Conservation (phyloP, 2,888 invertebrate genomes). For the Lapara coniferarum region DNA sequence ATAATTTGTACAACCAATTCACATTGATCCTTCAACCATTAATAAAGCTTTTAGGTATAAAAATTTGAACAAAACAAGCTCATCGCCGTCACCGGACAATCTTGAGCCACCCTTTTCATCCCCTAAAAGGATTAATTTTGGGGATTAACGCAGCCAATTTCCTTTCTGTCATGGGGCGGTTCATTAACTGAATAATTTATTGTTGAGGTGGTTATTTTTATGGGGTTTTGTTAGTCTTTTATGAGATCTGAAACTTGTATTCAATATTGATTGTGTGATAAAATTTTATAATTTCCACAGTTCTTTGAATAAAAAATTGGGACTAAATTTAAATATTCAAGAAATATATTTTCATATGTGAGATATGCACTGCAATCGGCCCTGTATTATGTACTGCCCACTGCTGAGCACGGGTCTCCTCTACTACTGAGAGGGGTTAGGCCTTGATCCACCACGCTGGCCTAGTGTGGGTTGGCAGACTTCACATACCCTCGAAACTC, state of each 20-base stretch:
- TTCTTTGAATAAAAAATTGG: no score
- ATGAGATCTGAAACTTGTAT: background rate
- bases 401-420: no score
- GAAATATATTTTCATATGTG: no score
- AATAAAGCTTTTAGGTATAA: constrained; percentile 20
- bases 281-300: no score
- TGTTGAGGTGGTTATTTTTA: constrained; percentile 50
- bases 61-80: constrained; percentile 26
- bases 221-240: constrained; percentile 30
- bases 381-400: no score
- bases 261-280: no score
- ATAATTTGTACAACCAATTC: background rate
- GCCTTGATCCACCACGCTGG: no score
- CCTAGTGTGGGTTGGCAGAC: no score
- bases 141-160: constrained; percentile 60
- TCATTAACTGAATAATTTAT: constrained; percentile 69
- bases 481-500: no score
- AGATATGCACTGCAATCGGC: no score
- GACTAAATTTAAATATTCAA: no score
- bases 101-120: constrained; percentile 37
- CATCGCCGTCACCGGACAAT: constrained; percentile 25
- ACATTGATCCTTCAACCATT: constrained; percentile 5
- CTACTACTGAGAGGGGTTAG: no score
- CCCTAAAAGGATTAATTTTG: constrained; percentile 53
- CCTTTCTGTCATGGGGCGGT: constrained; percentile 61